Conservation (phyloP, 2,113 vertebrate species). For the Zapus hudsonius region DNA sequence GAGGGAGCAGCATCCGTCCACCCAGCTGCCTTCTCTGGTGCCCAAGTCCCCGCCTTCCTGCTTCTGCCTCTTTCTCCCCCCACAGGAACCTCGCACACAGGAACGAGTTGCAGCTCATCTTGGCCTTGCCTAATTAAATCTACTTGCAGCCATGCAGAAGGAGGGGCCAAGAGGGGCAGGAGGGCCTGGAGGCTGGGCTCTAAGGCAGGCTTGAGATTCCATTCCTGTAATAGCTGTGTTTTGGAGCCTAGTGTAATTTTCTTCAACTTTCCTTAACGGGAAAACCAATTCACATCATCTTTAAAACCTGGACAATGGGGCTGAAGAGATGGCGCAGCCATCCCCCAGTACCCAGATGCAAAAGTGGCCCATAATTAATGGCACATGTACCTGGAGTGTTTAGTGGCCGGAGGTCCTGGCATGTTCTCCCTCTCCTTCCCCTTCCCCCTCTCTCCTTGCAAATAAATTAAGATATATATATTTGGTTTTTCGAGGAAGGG, state of each 20-base stretch:
- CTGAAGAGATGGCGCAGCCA: too few relatives aligned
- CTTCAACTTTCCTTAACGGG: constrained; percentile 54
- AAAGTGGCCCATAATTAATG: too few relatives aligned
- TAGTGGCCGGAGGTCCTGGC: too few relatives aligned
- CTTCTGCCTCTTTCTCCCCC: not conserved
- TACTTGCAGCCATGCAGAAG: constrained; percentile 49
- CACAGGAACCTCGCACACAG: constrained; percentile 67
- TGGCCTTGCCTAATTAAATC: constrained; percentile 88
- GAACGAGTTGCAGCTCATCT: constrained; percentile 85
- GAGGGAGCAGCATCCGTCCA: not conserved
- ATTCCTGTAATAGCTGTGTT: constrained; percentile 23
- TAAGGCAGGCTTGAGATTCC: constrained; percentile 49
- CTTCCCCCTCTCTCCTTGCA: too few relatives aligned
- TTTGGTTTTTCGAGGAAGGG: too few relatives aligned
- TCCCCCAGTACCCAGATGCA: too few relatives aligned
- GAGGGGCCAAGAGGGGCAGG: too few relatives aligned
- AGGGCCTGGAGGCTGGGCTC: not conserved
- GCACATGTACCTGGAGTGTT: too few relatives aligned
- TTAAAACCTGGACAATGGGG: not conserved
- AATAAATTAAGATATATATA: too few relatives aligned
- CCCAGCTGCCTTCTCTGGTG: not conserved
- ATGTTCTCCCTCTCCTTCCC: too few relatives aligned
- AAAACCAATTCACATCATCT: constrained; percentile 28
- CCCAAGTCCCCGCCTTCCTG: not conserved
- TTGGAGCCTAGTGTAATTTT: constrained; percentile 51